A percentile compares a stretch with the other conserved stretches of the same genome.
Evolutionary conservation across 92 coral and sea anemone species (phyloP).

Genomic region (Palythoa caribaeorum): DNA sequence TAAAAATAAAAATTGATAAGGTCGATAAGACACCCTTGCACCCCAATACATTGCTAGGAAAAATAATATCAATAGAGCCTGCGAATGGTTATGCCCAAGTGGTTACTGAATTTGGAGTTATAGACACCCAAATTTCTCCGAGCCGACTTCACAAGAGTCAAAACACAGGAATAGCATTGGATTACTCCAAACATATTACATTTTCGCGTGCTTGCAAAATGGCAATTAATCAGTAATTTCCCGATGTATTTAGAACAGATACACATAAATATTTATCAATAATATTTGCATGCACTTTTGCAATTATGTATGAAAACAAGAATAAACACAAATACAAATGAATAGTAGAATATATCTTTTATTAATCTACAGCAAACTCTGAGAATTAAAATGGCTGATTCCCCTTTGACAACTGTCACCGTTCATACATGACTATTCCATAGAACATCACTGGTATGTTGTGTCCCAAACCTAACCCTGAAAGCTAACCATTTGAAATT

Average conservation of each 20-base stretch:
- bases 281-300: slow-evolving; percentile 36
- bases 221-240: slow-evolving; percentile 45
- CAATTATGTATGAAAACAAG: slow-evolving; percentile 40
- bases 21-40: slow-evolving; percentile 44
- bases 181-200: slow-evolving; percentile 40
- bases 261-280: slow-evolving; percentile 39
- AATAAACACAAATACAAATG: slow-evolving; percentile 42
- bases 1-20: slow-evolving; percentile 36
- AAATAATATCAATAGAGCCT: slow-evolving; percentile 23
- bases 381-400: slow-evolving; percentile 34
- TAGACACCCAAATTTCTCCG: slow-evolving; percentile 19
- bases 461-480: slow-evolving; percentile 50
- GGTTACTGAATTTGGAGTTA: slow-evolving; percentile 35
- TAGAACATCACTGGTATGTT: slow-evolving; percentile 47
- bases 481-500: slow-evolving; percentile 41
- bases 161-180: slow-evolving; percentile 19
- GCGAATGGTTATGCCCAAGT: slow-evolving; percentile 37
- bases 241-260: slow-evolving; percentile 36
- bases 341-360: slow-evolving; percentile 31
- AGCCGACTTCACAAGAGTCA: slow-evolving; percentile 9
- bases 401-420: slow-evolving; percentile 14
- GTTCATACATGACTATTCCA: slow-evolving; percentile 39
- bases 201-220: slow-evolving; percentile 29
- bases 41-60: slow-evolving; percentile 33
- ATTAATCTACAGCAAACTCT: slow-evolving; percentile 34